Conservation (phyloP, 92 coral and sea anemone species). For the Phenganax marumi region DNA sequence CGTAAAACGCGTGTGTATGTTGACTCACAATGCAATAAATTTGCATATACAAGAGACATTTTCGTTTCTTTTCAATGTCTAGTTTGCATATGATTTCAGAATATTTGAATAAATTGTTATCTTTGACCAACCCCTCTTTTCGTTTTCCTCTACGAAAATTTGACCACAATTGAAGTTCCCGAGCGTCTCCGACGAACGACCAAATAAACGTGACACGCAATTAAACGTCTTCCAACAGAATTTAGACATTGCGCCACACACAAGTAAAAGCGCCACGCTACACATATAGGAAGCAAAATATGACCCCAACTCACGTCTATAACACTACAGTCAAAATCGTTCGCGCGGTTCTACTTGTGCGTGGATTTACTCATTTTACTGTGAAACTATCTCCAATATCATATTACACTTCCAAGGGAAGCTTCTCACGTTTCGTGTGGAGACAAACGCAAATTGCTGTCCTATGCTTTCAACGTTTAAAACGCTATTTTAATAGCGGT, state of each 20-base stretch:
- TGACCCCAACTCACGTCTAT: constrained; percentile 3
- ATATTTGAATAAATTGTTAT: constrained; percentile 35
- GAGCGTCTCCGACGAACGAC: background rate
- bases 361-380: constrained; percentile 1
- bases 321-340: background rate
- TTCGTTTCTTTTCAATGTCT: constrained; percentile 30
- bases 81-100: constrained; percentile 38
- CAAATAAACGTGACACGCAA: background rate
- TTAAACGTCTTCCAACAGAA: constrained; percentile 5
- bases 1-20: background rate
- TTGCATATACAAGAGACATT: constrained; percentile 37
- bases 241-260: constrained; percentile 38
- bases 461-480: background rate
- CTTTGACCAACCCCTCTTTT: constrained; percentile 31
- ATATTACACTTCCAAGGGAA: constrained; percentile 1
- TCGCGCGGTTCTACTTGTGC: constrained; percentile 42
- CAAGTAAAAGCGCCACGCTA: constrained; percentile 32
- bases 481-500: constrained; percentile 23
- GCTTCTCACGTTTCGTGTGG: background rate
- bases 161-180: background rate
- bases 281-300: constrained; percentile 5
- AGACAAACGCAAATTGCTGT: constrained; percentile 37
- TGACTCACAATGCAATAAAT: background rate
- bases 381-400: constrained; percentile 15
- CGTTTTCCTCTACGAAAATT: constrained; percentile 15